Base-by-base conservation (phyloP, 2,797 vertebrate genomes). In the Bovichtus variegatus region DNA sequence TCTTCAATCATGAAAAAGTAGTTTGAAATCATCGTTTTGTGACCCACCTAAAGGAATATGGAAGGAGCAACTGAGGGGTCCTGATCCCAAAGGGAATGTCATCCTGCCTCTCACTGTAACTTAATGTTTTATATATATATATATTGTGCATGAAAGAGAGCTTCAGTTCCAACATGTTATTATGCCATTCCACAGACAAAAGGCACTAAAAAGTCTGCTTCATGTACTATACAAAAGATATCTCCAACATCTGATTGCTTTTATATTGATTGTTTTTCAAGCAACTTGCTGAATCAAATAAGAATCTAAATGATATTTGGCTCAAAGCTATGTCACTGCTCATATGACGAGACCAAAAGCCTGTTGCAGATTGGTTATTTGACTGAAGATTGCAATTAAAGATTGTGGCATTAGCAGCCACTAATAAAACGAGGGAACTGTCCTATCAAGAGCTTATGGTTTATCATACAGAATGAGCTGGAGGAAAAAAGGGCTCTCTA, bases 1-100 rank as follows among this genome's bases (percentile, higher is more conserved):
- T 98, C 97, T 60, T 99, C 97, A 47, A 97, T 98, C 86, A 97
- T 99, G 97, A 99, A 99, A 92, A 99, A 97, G 87, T 99, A 93
- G 95, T 82, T 0, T 11, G 36, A 44, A 58, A 41, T 19, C 18
- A 58, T 0, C 0, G 2, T 49, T 60, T 27, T 68, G n/a, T 29
- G n/a, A 69, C 40, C 27, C 34, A 4, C 23, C 19, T 3, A 40
- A 61, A 49, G 21, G 31, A 38, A 15, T 9, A 3, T 13, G 5
- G 54, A 25, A 46, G 23, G 54, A 60, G 12, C 25, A 21, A 31
- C 60, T 0, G 13, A 40, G 2, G 49, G 53, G 74, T 64, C 72
- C 46, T 27, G 78, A 75, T 65, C 8, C 2, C 68, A 36, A 59
- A 83, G 44, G 4, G 1, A 74, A 27, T 25, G 60, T 64, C 18